Conservation (phyloP, 2,113 vertebrate genomes). For the Phainopepla nitens region DNA sequence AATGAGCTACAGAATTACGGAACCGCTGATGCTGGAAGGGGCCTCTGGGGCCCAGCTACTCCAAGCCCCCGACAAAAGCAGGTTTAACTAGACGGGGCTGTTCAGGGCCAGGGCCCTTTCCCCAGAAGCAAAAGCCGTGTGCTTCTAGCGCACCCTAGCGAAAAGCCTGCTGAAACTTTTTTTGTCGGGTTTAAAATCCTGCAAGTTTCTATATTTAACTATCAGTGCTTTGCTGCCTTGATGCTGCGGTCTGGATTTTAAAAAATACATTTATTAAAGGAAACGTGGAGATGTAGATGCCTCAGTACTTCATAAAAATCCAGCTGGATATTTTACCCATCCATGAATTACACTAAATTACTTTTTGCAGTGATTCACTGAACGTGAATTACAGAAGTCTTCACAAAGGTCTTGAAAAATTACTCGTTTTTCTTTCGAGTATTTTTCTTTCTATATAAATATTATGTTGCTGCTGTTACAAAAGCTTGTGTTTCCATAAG, state of each 20-base stretch:
- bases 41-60: background rate
- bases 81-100: background rate
- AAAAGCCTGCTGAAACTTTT: background rate
- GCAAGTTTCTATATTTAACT: background rate
- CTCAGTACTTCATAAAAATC: background rate
- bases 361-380: background rate
- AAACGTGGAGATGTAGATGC: background rate
- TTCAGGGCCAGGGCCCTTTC: accelerated
- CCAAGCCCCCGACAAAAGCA: background rate
- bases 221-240: background rate
- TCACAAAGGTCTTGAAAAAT: background rate
- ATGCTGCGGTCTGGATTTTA: background rate
- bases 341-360: background rate
- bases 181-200: background rate
- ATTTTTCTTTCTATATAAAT: background rate
- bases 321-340: background rate
- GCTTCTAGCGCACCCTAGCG: conserved; percentile 19
- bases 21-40: background rate
- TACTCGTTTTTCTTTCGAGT: background rate
- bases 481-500: background rate
- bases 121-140: background rate
- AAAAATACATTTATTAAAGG: background rate
- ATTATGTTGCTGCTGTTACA: background rate
- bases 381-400: background rate
- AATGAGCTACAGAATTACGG: background rate